Conservation (phyloP, 1,140 invertebrate species). For the Elysia chlorotica region DNA sequence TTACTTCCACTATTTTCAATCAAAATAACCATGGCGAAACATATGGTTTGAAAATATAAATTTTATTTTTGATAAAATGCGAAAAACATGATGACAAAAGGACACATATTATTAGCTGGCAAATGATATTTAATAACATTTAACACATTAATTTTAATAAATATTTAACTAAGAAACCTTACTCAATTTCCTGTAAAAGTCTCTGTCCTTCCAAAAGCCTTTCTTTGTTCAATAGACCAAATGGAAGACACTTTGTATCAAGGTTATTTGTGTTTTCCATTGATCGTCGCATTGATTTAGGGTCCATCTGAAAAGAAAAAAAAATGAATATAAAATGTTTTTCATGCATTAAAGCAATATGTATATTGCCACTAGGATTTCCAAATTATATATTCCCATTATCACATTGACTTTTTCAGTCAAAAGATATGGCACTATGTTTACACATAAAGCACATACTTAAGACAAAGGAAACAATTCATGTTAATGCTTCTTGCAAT, state of each 20-base stretch:
- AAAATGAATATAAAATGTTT: not conserved
- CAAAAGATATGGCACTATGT: not conserved
- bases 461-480: not conserved
- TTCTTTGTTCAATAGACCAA: slow-evolving; percentile 53
- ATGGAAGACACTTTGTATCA: slow-evolving; percentile 47
- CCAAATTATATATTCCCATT: not conserved
- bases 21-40: too few relatives aligned
- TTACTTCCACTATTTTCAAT: too few relatives aligned
- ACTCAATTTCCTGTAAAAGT: slow-evolving; percentile 51
- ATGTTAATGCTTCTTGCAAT: not conserved
- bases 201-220: slow-evolving; percentile 49
- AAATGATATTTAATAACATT: too few relatives aligned
- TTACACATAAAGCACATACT: not conserved
- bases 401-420: not conserved
- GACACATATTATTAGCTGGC: too few relatives aligned
- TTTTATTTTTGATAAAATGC: too few relatives aligned
- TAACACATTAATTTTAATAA: too few relatives aligned
- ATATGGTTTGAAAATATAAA: too few relatives aligned
- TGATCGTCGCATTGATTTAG: slow-evolving; percentile 45
- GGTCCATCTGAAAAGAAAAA: slow-evolving; percentile 27
- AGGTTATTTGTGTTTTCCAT: slow-evolving; percentile 29
- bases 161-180: too few relatives aligned
- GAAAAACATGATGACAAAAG: too few relatives aligned
- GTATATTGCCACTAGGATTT: not conserved
- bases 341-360: not conserved